Percentiles rank a stretch among this genome's conserved stretches.
Evolutionary conservation across 2,797 vertebrate species (phyloP).

Genomic region (Thaleichthys pacificus): DNA sequence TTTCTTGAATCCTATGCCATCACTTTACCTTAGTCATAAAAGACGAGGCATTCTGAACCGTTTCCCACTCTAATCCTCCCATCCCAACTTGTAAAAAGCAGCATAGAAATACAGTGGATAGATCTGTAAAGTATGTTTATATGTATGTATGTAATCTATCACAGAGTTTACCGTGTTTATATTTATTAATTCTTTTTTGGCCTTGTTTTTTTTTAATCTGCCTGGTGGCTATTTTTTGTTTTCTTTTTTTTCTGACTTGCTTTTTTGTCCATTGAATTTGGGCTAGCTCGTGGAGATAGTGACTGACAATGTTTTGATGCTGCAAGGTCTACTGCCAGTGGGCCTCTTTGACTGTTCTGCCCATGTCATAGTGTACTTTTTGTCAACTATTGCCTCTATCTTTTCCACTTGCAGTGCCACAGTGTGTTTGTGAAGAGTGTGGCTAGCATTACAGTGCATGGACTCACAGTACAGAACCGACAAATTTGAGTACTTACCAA

Average conservation of each 20-base stretch:
- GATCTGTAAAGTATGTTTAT: slow-evolving; percentile 81
- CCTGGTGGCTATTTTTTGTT: slow-evolving; percentile 70
- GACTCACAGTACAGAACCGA: slow-evolving; percentile 38
- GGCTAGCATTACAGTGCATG: slow-evolving; percentile 58
- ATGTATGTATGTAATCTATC: slow-evolving; percentile 80
- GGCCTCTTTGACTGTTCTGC: slow-evolving; percentile 54
- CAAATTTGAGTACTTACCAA: slow-evolving; percentile 50
- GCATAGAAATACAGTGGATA: slow-evolving; percentile 67
- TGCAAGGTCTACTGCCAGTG: slow-evolving; percentile 59
- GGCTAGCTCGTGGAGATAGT: slow-evolving; percentile 57
- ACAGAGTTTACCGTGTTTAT: slow-evolving; percentile 79
- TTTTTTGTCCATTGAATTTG: slow-evolving; percentile 55
- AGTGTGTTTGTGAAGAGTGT: slow-evolving; percentile 42
- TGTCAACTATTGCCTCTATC: slow-evolving; percentile 49
- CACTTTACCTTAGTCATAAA: slow-evolving; percentile 58
- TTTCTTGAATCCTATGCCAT: slow-evolving; percentile 71
- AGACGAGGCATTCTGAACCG: slow-evolving; percentile 56
- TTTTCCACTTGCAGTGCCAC: slow-evolving; percentile 51
- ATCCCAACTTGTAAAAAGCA: slow-evolving; percentile 62
- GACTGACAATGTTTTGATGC: slow-evolving; percentile 68
- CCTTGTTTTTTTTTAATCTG: slow-evolving; percentile 58
- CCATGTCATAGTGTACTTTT: slow-evolving; percentile 46
- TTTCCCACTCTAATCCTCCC: slow-evolving; percentile 32
- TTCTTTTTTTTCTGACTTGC: slow-evolving; percentile 52
- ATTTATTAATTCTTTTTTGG: slow-evolving; percentile 71